Conservation (phyloP, 2,113 vertebrate genomes). For the Microtus pennsylvanicus region DNA sequence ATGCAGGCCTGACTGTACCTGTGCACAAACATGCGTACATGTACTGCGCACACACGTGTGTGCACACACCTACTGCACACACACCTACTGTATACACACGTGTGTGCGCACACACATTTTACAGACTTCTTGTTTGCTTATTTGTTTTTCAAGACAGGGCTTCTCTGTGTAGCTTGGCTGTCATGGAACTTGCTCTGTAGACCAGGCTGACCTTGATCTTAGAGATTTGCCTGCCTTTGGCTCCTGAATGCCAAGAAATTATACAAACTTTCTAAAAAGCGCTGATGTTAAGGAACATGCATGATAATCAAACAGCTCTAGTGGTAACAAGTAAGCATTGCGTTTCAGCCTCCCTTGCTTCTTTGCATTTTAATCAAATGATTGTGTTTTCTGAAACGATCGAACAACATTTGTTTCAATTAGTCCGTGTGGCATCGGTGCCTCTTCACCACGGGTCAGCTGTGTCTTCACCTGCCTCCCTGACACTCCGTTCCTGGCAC, state of each 20-base stretch:
- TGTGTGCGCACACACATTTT: background rate
- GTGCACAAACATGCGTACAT: background rate
- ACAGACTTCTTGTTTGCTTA: background rate
- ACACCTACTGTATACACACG: background rate
- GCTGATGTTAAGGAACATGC: background rate
- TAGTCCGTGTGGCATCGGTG: background rate
- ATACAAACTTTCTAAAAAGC: background rate
- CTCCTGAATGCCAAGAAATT: background rate
- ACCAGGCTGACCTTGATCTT: background rate
- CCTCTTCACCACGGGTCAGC: background rate
- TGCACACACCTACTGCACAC: background rate
- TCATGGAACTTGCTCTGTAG: background rate
- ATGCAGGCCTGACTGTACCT: background rate
- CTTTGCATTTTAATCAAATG: background rate
- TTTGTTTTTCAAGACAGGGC: background rate
- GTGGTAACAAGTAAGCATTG: background rate
- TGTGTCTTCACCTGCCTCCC: background rate
- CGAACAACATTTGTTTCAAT: background rate
- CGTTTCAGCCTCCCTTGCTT: background rate
- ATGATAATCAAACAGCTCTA: background rate
- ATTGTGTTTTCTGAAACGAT: conserved; percentile 28
- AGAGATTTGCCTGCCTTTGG: background rate
- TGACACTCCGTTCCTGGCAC: background rate
- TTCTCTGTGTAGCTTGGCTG: background rate
- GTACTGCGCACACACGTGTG: background rate